Evolutionary conservation across 37 sponge, comb jelly and placozoan species (phyloP), one percentile per base, ranked within the genome.

Genomic region (Dysidea cf. avara): DNA sequence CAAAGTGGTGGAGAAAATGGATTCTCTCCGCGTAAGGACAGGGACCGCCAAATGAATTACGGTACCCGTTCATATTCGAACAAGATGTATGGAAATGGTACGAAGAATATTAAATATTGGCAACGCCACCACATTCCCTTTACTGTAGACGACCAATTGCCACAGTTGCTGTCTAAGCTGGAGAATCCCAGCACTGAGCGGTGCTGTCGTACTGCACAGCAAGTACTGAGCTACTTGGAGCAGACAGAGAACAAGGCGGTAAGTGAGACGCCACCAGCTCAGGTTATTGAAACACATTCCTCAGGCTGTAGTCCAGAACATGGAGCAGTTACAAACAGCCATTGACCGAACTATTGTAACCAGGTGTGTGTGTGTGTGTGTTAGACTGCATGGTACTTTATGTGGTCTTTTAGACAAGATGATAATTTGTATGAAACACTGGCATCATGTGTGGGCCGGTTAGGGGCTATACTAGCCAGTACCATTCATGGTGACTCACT

Each of bases 141-240:
- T 59, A 20, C 39, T 48, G 54, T 48, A 29, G 21, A 40, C 83
- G 90, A 90, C 48, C 85, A 90, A 24, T 26, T 90, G 67, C 68
- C 74, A n/a, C 74, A 79, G 57, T 21, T 90, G 62, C 50, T 80
- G 43, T 2, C 57, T 14, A 83, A 56, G 56, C 53, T 90, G 32
- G 90, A 90, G 40, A 72, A 79, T 16, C 57, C 86, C 36, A 77
- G 80, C 25, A 24, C 30, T 36, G 90, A 90, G 39, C 75, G 60
- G 53, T 67, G 76, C 68, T 59, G 68, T 26, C 63, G 77, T 6
- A 14, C 84, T 9, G 71, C 81, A 39, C 54, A 46, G 36, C 87
- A 81, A 64, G 71, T 81, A 11, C 68, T 74, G 39, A 82, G 70
- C 46, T 61, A 76, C 53, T 50, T 79, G 33, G 87, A 87, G 35